Percentiles rank a stretch among this genome's conserved stretches.
Conservation (phyloP, 1,140 invertebrate species). For the Acromyrmex charruanus region DNA sequence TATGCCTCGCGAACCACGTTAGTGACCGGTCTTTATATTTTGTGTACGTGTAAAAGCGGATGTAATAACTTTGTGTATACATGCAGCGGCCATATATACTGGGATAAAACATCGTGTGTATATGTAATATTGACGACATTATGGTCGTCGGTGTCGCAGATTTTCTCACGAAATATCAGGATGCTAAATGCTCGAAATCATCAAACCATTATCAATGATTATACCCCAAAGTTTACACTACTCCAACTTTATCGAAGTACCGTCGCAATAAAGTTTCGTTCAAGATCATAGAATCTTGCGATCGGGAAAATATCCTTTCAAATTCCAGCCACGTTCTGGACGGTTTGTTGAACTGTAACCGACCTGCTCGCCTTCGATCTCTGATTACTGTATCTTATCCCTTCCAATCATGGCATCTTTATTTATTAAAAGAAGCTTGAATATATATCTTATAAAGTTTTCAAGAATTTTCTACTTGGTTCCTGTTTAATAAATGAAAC, state of each 20-base stretch:
- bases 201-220: constrained; percentile 58
- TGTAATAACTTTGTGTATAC: constrained; percentile 57
- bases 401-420: neutral
- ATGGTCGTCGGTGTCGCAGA: neutral
- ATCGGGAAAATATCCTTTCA: constrained; percentile 5
- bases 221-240: neutral
- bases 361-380: neutral
- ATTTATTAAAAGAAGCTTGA: constrained; percentile 7
- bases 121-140: neutral
- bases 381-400: neutral
- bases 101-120: neutral
- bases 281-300: neutral
- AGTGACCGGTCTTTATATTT: constrained; percentile 69
- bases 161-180: neutral
- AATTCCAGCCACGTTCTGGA: constrained; percentile 30
- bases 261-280: constrained; percentile 39
- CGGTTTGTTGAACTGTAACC: constrained; percentile 20
- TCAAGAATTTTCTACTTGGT: neutral
- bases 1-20: constrained; percentile 50
- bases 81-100: neutral
- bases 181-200: constrained; percentile 34
- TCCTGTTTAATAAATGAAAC: neutral
- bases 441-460: neutral
- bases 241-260: neutral
- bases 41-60: constrained; percentile 63